Evolutionary conservation across 2,888 invertebrate species (phyloP).

Genomic region (Hoplodrina ambigua): DNA sequence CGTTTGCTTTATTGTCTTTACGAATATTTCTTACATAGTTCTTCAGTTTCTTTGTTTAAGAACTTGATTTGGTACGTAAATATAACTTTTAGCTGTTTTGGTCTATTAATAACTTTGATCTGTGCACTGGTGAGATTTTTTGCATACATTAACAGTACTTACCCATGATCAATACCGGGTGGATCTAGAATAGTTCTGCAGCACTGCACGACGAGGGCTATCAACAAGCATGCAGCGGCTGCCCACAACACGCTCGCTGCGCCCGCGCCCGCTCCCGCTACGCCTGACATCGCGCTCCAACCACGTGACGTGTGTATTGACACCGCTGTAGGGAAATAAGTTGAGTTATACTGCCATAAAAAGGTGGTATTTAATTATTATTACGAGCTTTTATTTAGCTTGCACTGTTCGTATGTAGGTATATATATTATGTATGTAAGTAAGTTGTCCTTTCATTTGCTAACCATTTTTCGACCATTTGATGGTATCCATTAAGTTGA

Average conservation of each 20-base stretch:
- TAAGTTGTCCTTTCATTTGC: too few relatives aligned
- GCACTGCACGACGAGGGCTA: conserved; percentile 89
- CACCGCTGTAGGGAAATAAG: conserved; percentile 80
- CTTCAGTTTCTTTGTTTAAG: not conserved
- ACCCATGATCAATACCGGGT: conserved; percentile 77
- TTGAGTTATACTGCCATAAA: not conserved
- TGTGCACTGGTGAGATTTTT: not conserved
- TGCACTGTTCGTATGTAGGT: too few relatives aligned
- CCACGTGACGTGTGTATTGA: conserved; percentile 91
- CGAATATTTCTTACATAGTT: conserved; percentile 27
- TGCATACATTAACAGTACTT: conserved; percentile 13
- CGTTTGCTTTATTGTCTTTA: conserved; percentile 8
- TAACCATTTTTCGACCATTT: too few relatives aligned
- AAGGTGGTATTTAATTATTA: not conserved
- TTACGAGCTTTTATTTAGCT: too few relatives aligned
- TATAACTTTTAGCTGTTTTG: not conserved
- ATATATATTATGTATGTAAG: too few relatives aligned
- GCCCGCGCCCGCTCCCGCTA: conserved; percentile 79
- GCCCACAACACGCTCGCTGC: conserved; percentile 88
- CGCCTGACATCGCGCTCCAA: conserved; percentile 78
- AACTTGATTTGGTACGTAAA: conserved; percentile 2
- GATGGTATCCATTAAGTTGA: too few relatives aligned
- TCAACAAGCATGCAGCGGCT: conserved; percentile 88
- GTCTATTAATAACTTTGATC: not conserved
- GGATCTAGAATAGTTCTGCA: conserved; percentile 87